Percentiles rank a stretch among this genome's conserved stretches.
Evolutionary conservation across 92 coral and sea anemone species (phyloP).

Genomic region (Palythoa grandis): DNA sequence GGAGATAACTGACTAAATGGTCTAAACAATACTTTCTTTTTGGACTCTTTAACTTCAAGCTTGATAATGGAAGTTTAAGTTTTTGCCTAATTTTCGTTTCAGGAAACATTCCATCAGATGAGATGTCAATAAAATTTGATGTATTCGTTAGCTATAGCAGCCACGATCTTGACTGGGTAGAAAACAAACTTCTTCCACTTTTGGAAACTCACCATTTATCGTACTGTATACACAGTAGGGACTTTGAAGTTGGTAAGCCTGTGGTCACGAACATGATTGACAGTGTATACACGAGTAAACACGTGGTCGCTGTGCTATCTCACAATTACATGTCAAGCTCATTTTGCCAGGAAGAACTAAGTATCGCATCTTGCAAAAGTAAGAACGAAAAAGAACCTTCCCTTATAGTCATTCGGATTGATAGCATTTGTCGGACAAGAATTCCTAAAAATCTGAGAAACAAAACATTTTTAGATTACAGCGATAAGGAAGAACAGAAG

Average conservation of each 20-base stretch:
- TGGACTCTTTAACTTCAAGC: not conserved
- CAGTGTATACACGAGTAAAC: conserved; percentile 46
- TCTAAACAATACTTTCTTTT: too few species aligned
- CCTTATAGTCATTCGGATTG: conserved; percentile 29
- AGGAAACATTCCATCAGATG: not conserved
- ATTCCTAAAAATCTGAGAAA: conserved; percentile 15
- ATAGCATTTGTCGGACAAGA: conserved; percentile 2
- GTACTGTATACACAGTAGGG: conserved; percentile 64
- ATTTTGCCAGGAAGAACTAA: conserved; percentile 29
- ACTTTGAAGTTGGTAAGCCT: conserved; percentile 61
- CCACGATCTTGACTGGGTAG: conserved; percentile 54
- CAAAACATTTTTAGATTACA: conserved; percentile 28
- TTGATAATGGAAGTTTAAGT: not conserved
- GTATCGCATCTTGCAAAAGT: conserved; percentile 18
- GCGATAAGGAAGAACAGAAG: conserved; percentile 14
- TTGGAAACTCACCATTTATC: conserved; percentile 43
- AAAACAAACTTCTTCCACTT: conserved; percentile 43
- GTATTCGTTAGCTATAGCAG: conserved; percentile 60
- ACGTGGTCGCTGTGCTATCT: conserved; percentile 22
- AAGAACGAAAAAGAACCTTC: conserved; percentile 3
- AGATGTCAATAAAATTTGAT: not conserved
- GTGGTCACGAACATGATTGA: conserved; percentile 61
- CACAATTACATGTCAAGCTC: conserved; percentile 37
- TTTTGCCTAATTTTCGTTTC: not conserved
- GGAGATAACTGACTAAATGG: too few species aligned